phyloP scores from a whole-genome alignment of 2,888 invertebrate genomes.

The Reticulitermes lucifugus region DNA sequence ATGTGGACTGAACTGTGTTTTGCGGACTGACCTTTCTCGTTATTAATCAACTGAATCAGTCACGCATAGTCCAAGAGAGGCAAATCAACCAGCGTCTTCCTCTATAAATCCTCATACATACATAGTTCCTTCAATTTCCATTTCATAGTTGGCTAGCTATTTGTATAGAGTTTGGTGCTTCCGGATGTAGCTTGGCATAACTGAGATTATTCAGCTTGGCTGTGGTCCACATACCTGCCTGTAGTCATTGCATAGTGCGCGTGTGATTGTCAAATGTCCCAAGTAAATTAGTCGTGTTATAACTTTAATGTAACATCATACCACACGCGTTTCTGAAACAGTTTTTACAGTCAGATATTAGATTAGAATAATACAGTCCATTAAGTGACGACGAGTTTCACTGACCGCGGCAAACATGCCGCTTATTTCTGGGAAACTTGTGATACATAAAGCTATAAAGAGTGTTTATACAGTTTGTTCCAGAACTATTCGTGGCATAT shows the following conservation, averaged over 20 bases:
- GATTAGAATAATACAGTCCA: not conserved
- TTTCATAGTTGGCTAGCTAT: not conserved
- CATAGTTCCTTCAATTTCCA: slow-evolving; percentile 6
- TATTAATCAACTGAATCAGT: slow-evolving; percentile 7
- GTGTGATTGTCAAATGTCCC: not conserved
- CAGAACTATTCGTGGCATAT: too few species aligned
- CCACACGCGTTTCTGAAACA: not conserved
- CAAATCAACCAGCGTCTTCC: not conserved
- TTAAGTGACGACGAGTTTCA: too few species aligned
- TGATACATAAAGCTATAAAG: too few species aligned
- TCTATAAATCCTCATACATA: not conserved
- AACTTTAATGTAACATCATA: slow-evolving; percentile 1
- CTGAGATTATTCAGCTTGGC: not conserved
- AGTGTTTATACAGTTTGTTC: too few species aligned
- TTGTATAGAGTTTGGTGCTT: not conserved
- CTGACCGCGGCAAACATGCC: too few species aligned
- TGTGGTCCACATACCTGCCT: not conserved
- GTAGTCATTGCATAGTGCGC: not conserved
- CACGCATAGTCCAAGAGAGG: not conserved
- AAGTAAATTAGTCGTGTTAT: slow-evolving; percentile 3
- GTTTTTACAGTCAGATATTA: not conserved
- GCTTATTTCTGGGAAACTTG: too few species aligned
- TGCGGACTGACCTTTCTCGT: not conserved
- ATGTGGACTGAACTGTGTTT: not conserved
- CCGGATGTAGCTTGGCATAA: not conserved